phyloP scores from a whole-genome alignment of 2,797 vertebrate genomes.

The Poecilia gillii region DNA sequence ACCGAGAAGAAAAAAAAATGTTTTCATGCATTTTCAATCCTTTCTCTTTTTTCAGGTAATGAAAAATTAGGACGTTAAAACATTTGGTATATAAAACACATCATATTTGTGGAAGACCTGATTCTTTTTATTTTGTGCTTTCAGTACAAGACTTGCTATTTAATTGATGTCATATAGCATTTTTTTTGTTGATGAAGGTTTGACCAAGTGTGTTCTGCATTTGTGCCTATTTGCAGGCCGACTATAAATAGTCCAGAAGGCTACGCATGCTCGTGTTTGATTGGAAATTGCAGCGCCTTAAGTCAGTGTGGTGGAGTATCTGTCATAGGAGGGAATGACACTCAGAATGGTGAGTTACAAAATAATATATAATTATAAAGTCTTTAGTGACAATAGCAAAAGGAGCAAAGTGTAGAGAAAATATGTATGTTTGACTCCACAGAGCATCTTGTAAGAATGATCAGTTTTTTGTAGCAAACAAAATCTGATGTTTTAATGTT shows the following conservation, averaged over 20 bases:
- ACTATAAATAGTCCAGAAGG: conserved; percentile 83
- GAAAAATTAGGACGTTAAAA: background rate
- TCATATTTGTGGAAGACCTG: background rate
- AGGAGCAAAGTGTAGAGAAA: background rate
- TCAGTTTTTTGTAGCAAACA: background rate
- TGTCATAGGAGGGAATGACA: conserved; percentile 69
- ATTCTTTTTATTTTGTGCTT: background rate
- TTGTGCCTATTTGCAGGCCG: conserved; percentile 81
- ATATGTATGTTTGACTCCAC: background rate
- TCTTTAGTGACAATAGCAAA: conserved; percentile 3
- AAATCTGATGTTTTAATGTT: background rate
- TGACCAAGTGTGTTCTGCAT: conserved; percentile 80
- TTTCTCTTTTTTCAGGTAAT: background rate
- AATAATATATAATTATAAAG: conserved; percentile 8
- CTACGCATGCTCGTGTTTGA: conserved; percentile 83
- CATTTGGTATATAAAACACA: background rate
- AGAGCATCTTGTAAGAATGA: conserved; percentile 16
- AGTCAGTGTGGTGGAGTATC: conserved; percentile 70
- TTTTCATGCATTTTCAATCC: conserved; percentile 5
- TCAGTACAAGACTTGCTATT: background rate
- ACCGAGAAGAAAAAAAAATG: background rate
- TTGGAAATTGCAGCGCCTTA: conserved; percentile 81
- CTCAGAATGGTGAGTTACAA: conserved; percentile 71
- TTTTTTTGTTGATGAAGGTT: conserved; percentile 33
- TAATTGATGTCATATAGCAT: background rate